Base-by-base conservation (phyloP, 30 jellyfish, hydroid and myxozoan species). In the Haliclystus octoradiatus region DNA sequence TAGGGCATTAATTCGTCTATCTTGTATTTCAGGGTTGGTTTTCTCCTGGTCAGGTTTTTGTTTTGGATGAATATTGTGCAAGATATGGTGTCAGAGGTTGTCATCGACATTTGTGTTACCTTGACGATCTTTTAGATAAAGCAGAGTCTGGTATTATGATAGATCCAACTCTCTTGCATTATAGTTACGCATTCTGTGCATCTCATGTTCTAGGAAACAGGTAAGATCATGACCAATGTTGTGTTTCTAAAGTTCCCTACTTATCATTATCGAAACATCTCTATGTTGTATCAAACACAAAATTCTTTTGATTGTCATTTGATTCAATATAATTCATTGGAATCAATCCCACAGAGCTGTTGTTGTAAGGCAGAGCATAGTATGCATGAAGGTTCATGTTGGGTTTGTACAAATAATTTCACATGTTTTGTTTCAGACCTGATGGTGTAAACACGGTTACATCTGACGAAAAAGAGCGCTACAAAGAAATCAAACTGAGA, bases 31-130 rank as follows among this genome's bases (percentile, higher is more conserved):
- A 88, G 97, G 97, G 97, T 26, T 88, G 97, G 97, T 75, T 88
- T 53, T 88, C 97, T 0, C 97, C 97, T 23, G 97, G 97, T 2
- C 97, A 88, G 66, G 83, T 88, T 24, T 88, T 78, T 52, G 93
- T 88, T 30, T 69, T 88, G 74, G 97, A 88, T 65, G 97, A 88
- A 63, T 88, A 79, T 52, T 70, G 90, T 28, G 89, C 93, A 1
- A 87, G 97, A 0, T 88, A 88, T 65, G 97, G 97, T 33, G 97
- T 88, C 26, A 63, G 97, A 47, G 94, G 94, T 27, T 88, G 97
- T 53, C 97, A 88, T 73, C 85, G 97, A 14, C 97, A 88, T 49
- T 63, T 88, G 52, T 88, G 97, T 66, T 88, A 88, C 52, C 69
- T 88, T 69, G 53, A 93, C 1, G 97, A 88, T 62, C 62, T 88